Conservation (phyloP, 2,113 vertebrate genomes). For the Ceuthmochares aereus region DNA sequence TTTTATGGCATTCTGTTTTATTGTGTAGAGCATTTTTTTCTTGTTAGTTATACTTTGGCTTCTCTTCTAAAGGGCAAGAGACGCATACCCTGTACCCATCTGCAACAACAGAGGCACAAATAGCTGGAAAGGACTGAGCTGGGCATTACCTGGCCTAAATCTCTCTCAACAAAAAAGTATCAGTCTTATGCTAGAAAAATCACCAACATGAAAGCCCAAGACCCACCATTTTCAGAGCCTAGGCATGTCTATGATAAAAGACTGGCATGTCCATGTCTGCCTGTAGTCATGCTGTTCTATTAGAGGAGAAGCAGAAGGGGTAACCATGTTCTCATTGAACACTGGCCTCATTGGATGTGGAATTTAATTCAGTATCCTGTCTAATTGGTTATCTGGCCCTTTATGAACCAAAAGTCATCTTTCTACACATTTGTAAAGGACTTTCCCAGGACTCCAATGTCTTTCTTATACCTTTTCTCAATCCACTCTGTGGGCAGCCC, state of each 20-base stretch:
- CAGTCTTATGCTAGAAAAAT: background rate
- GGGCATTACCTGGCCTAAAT: background rate
- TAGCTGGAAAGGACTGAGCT: background rate
- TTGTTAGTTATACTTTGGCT: slow-evolving; percentile 55
- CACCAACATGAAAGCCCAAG: background rate
- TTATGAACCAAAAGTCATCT: background rate
- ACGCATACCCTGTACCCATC: background rate
- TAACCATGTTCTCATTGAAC: background rate
- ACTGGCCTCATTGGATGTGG: background rate
- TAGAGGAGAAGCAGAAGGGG: background rate
- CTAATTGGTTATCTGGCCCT: background rate
- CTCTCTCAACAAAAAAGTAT: background rate
- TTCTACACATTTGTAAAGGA: background rate
- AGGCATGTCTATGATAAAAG: background rate
- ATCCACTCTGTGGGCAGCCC: background rate
- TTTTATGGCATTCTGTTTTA: slow-evolving; percentile 59
- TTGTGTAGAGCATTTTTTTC: slow-evolving; percentile 51
- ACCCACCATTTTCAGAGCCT: background rate
- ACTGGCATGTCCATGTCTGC: background rate
- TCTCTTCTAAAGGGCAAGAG: slow-evolving; percentile 43
- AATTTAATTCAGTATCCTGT: background rate
- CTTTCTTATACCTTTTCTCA: background rate
- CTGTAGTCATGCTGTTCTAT: background rate
- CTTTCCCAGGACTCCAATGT: background rate
- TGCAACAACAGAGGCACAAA: background rate